Evolutionary conservation across 2,888 invertebrate species (phyloP), one percentile per base, ranked within the genome.

Genomic region (Acanthosepion lycidas): DNA sequence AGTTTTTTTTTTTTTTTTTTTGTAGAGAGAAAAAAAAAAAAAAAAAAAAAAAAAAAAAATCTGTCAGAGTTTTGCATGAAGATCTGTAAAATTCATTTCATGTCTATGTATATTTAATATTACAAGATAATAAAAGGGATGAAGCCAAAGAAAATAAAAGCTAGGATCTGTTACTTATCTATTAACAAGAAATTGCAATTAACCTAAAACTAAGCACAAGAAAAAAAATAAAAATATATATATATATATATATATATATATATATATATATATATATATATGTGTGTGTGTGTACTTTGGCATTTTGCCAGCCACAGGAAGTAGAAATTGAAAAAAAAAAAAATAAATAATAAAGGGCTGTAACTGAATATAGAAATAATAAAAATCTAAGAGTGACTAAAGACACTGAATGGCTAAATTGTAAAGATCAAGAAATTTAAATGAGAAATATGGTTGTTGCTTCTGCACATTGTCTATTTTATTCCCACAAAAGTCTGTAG

Each of bases 121-220:
- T 78, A 78, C 78, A 78, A 33, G 78, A 78, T 18, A n/a, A n/a
- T n/a, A 33, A n/a, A 78, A n/a, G 78, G 78, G 33, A n/a, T 78
- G n/a, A 78, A 78, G 78, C 78, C 78, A 78, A 78, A 15, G n/a
- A 78, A 78, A 78, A 78, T 78, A 78, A 33, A n/a, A 78, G n/a
- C 78, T 5, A 78, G n/a, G 78, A 33, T 1, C n/a, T n/a, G n/a
- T n/a, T n/a, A 78, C n/a, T 78, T 78, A 78, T 78, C 78, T 78
- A n/a, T 33, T n/a, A 78, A 78, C 78, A 78, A 78, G 78, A 78
- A 78, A n/a, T 78, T 78, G 78, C n/a, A 78, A 78, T n/a, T 78
- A 33, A 18, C 78, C 33, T 78, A 78, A 78, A 78, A 78, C 78
- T n/a, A 78, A 78, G 33, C 78, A 78, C 64, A 3, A n/a, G 18